Conservation (phyloP, 2,797 vertebrate genomes). For the Brachyrhaphis roseni region DNA sequence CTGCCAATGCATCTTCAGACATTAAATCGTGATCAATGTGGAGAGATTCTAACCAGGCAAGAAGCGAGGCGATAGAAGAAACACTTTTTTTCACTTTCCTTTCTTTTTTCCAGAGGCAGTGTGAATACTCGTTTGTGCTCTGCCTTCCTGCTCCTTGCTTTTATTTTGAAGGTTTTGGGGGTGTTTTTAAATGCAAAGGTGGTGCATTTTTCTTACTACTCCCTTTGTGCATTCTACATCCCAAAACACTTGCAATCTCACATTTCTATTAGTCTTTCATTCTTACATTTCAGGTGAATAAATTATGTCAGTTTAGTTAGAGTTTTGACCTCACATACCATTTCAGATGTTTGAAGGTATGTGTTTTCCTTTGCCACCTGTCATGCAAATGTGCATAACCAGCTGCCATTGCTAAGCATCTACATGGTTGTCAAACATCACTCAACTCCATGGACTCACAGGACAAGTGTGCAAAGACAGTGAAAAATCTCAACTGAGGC, state of each 20-base stretch:
- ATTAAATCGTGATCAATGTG: constrained; percentile 70
- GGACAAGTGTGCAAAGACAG: constrained; percentile 28
- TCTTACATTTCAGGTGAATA: constrained; percentile 43
- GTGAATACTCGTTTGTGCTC: constrained; percentile 83
- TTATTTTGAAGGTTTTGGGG: constrained; percentile 77
- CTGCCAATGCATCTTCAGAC: constrained; percentile 79
- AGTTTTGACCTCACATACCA: constrained; percentile 6
- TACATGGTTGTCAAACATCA: constrained; percentile 28
- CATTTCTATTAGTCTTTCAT: constrained; percentile 27
- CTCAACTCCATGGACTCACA: constrained; percentile 19
- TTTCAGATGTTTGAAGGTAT: constrained; percentile 68
- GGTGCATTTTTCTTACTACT: constrained; percentile 62
- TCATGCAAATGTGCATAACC: constrained; percentile 46
- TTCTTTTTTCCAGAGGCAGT: constrained; percentile 56
- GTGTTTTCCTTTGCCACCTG: constrained; percentile 53
- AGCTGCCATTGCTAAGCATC: constrained; percentile 22
- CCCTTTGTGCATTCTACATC: constrained; percentile 72
- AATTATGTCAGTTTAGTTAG: constrained; percentile 48
- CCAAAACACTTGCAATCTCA: constrained; percentile 53
- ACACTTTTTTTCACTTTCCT: constrained; percentile 2
- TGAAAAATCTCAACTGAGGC: constrained; percentile 17
- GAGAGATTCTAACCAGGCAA: constrained; percentile 67
- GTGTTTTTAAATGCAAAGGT: constrained; percentile 78
- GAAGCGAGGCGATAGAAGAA: constrained; percentile 65
- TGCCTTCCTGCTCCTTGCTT: constrained; percentile 71